A percentile compares a stretch with the other conserved stretches of the same genome.
Evolutionary conservation across 2,797 vertebrate species (phyloP).

Genomic region (Premnoplex brunnescens): DNA sequence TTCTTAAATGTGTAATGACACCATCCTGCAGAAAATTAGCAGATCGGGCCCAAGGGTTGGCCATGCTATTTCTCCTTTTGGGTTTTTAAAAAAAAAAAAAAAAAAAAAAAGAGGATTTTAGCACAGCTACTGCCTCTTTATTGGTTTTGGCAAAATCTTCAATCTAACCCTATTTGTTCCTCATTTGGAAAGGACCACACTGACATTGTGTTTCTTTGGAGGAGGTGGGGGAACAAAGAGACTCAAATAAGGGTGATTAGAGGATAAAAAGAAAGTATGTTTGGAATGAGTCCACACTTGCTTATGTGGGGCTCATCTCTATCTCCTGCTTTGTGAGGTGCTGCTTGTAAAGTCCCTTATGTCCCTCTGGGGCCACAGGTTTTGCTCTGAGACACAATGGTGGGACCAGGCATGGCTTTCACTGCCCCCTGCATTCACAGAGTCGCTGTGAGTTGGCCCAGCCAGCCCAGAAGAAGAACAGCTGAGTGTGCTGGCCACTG

Average conservation of each 20-base stretch:
- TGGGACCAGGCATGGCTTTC: not conserved
- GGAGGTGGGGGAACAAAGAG: not conserved
- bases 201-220: not conserved
- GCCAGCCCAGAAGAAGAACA: not conserved
- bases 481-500: not conserved
- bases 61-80: not conserved
- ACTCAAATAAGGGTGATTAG: not conserved
- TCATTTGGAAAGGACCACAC: not conserved
- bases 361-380: not conserved
- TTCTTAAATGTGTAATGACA: not conserved
- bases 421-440: not conserved
- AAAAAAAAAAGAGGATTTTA: not conserved
- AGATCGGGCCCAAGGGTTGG: not conserved
- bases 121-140: not conserved
- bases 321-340: not conserved
- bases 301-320: not conserved
- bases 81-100: not conserved
- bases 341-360: not conserved
- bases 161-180: not conserved
- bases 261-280: slow-evolving; percentile 3
- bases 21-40: not conserved
- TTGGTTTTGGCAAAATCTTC: not conserved
- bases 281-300: not conserved
- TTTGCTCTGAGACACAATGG: not conserved
- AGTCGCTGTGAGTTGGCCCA: not conserved